Base-by-base conservation (phyloP, 2,797 vertebrate genomes). In the Betta splendens region DNA sequence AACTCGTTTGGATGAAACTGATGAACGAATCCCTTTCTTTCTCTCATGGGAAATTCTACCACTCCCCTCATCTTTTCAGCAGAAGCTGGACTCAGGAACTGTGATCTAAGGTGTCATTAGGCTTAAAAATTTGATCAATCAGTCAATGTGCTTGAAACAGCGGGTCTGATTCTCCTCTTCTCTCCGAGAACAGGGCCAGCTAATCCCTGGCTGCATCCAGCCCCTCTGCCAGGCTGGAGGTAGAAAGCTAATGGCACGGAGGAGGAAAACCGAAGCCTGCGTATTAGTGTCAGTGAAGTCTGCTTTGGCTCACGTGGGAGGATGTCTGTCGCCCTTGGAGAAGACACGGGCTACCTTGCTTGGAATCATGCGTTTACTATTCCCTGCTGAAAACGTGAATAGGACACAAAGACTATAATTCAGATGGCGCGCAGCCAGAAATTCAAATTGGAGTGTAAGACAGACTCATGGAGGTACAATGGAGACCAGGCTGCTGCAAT, bases 321-420 rank as follows among this genome's bases (percentile, higher is more conserved):
- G n/a, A 5, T 25, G 57, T 58, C 63, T 60, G 62, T 54, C 15
- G 64, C 61, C 23, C 71, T 49, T 51, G 64, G 72, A 83, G 64
- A 56, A 47, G 56, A 70, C 46, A 57, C 61, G 57, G 67, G 52
- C 38, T 74, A 75, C 62, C 72, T 81, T 62, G 77, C 51, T 51
- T 42, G 42, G 51, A 52, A 61, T 66, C 62, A 73, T 78, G 73
- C 69, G 63, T 80, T 87, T 75, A 87, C 5, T 43, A 67, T 61
- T 58, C 65, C 71, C 57, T 21, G 28, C 32, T 21, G 68, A 73
- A 66, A 32, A 49, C 58, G 32, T 35, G 64, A 66, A 65, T 31
- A 59, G 56, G 45, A 79, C 61, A 69, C 42, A 60, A 64, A 50
- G 64, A 65, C 46, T 31, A 40, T 48, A 38, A 51, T 59, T 64